Evolutionary conservation across 2,113 vertebrate species (phyloP), one percentile per base, ranked within the genome.

Genomic region (Paradoxurus hermaphroditus): DNA sequence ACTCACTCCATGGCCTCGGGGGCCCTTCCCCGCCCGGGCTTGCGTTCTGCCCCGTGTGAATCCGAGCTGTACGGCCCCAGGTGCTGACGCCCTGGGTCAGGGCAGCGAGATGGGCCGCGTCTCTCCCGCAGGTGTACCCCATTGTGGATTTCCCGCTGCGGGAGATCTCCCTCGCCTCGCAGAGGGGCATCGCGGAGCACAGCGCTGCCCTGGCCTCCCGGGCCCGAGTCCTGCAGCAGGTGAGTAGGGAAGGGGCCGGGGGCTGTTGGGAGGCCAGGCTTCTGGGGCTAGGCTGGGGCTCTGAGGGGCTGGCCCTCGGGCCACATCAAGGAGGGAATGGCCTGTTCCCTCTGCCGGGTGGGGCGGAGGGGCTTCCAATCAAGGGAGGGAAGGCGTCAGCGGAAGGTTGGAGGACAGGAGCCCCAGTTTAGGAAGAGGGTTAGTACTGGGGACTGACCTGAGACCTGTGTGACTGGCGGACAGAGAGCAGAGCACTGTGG

Each of bases 71-170:
- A 2, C 11, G 62, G 59, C 83, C 29, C 36, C 9, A 8, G 16
- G 51, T 23, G 59, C 53, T 44, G 73, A 18, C 7, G 7, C 46
- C n/a, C 12, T 4, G 49, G 44, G 19, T 29, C 39, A 9, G 7
- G 65, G 39, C 79, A 67, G 41, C 21, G 7, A 75, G 19, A 29
- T 5, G 59, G 7, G n/a, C 7, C 7, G n/a, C 3, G 2, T 70
- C 34, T 81, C 27, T 51, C 78, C 39, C 31, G 3, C 97, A 99
- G 99, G 99, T 99, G 27, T 99, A 99, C 59, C 99, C 99, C 0
- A 98, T 99, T 29, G 79, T 96, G 4, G 98, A 98, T 31, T 99
- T 99, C 85, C 99, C 99, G 0, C 98, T 99, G 4, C 72, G 97
- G 7, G 98, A 99, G 90, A 98, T 99, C 97, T 99, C 99, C 7